Evolutionary conservation across 2,888 invertebrate species (phyloP).

Genomic region (Zygothrica quintamaculata): DNA sequence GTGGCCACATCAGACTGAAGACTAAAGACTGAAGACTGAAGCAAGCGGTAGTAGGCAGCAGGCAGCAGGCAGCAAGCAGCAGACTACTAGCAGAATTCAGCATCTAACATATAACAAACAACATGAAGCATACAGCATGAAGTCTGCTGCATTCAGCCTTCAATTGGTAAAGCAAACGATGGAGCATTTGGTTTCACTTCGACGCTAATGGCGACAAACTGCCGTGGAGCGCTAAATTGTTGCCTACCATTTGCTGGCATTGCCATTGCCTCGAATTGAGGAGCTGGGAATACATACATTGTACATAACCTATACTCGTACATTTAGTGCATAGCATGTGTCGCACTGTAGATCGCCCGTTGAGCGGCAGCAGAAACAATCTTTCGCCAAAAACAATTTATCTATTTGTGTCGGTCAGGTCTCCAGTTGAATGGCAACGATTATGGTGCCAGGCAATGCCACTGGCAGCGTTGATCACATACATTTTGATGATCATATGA

Average conservation of each 20-base stretch:
- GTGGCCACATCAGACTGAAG: constrained; percentile 59
- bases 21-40: constrained; percentile 17
- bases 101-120: constrained; percentile 8
- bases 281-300: constrained; percentile 11
- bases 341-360: constrained; percentile 33
- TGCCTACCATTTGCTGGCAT: constrained; percentile 40
- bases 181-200: constrained; percentile 74
- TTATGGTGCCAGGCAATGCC: constrained; percentile 25
- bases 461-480: constrained; percentile 22
- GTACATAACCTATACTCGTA: constrained; percentile 16
- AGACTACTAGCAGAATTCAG: constrained; percentile 17
- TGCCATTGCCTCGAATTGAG: constrained; percentile 25
- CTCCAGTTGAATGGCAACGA: constrained; percentile 19
- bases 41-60: constrained; percentile 4
- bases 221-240: constrained; percentile 81
- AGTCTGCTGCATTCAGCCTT: constrained; percentile 26
- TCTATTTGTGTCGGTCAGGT: constrained; percentile 53
- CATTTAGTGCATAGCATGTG: constrained; percentile 23
- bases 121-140: constrained; percentile 22
- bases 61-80: constrained; percentile 23
- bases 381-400: constrained; percentile 61
- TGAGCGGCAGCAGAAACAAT: constrained; percentile 34
- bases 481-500: constrained; percentile 52
- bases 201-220: constrained; percentile 84
- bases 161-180: constrained; percentile 24